Percentiles rank a stretch among this genome's conserved stretches.
phyloP scores from a whole-genome alignment of 2,797 vertebrate genomes.

The Lagocephalus sceleratus region DNA sequence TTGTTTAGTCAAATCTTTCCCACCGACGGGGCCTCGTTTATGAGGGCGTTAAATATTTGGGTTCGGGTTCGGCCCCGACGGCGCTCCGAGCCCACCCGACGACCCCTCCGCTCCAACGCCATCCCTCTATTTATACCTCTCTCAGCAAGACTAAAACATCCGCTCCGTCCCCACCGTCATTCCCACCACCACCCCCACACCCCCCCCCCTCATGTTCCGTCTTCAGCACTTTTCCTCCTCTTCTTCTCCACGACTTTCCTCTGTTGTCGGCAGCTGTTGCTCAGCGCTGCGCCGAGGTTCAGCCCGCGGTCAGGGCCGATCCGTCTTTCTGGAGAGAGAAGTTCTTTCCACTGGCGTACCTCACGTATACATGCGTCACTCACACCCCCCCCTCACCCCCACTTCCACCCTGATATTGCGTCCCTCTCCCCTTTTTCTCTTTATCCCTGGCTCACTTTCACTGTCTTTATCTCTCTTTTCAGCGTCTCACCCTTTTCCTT shows the following conservation, averaged over 20 bases:
- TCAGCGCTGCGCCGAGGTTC: constrained; percentile 69
- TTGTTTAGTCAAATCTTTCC: no score
- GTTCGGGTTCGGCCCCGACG: no score
- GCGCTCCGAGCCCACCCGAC: no score
- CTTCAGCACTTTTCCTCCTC: constrained; percentile 8
- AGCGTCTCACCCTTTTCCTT: constrained; percentile 35
- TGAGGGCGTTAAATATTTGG: constrained; percentile 11
- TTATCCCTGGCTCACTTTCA: constrained; percentile 43
- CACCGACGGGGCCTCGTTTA: no score
- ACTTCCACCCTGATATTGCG: constrained; percentile 13
- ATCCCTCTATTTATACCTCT: constrained; percentile 56
- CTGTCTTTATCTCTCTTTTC: constrained; percentile 47
- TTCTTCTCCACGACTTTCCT: constrained; percentile 31
- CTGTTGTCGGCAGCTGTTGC: constrained; percentile 66
- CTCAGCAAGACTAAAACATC: constrained; percentile 38
- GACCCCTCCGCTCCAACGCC: constrained; percentile 16
- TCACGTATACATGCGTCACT: constrained; percentile 11
- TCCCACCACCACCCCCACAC: neutral
- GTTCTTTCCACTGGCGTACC: constrained; percentile 1
- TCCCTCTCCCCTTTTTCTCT: constrained; percentile 22
- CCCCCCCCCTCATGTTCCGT: neutral
- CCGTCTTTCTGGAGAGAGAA: no score
- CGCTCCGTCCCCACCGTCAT: constrained; percentile 44
- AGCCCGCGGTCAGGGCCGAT: constrained; percentile 69
- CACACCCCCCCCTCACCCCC: neutral